Conservation (phyloP, 1,140 invertebrate species). For the Eciton burchellii region DNA sequence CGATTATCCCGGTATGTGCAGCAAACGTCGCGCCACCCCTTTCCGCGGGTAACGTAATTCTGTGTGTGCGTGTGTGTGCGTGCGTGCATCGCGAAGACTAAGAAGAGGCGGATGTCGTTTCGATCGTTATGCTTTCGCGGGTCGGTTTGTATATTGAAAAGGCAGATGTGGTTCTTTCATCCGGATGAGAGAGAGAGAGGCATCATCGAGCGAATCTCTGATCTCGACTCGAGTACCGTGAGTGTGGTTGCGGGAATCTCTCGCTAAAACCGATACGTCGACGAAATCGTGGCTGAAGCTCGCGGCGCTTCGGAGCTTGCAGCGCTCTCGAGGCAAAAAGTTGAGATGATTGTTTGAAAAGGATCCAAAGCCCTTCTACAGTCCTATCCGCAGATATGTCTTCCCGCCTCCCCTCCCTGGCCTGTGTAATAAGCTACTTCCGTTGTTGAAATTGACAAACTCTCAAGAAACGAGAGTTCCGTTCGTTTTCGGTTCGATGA, state of each 20-base stretch:
- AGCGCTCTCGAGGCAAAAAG: neutral
- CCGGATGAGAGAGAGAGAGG: conserved; percentile 1
- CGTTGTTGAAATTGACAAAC: too few species aligned
- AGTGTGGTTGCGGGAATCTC: neutral
- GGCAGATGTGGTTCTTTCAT: too few species aligned
- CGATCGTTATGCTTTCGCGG: conserved; percentile 38
- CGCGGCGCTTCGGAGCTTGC: neutral
- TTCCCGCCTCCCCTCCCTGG: neutral
- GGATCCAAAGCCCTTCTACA: neutral
- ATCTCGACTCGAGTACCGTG: neutral
- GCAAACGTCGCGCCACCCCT: conserved; percentile 45
- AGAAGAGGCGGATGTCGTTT: conserved; percentile 15
- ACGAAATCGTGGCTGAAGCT: neutral
- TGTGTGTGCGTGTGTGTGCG: neutral
- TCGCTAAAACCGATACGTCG: neutral
- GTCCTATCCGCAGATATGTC: neutral
- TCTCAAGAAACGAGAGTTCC: too few species aligned
- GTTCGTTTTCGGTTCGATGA: too few species aligned
- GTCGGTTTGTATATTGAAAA: too few species aligned
- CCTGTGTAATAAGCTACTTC: neutral
- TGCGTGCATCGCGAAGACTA: neutral
- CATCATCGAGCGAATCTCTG: neutral
- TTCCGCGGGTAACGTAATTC: too few species aligned
- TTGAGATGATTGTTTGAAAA: neutral
- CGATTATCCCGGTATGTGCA: conserved; percentile 52